Conservation (phyloP, 2,888 invertebrate species). For the Eupithecia tripunctaria region DNA sequence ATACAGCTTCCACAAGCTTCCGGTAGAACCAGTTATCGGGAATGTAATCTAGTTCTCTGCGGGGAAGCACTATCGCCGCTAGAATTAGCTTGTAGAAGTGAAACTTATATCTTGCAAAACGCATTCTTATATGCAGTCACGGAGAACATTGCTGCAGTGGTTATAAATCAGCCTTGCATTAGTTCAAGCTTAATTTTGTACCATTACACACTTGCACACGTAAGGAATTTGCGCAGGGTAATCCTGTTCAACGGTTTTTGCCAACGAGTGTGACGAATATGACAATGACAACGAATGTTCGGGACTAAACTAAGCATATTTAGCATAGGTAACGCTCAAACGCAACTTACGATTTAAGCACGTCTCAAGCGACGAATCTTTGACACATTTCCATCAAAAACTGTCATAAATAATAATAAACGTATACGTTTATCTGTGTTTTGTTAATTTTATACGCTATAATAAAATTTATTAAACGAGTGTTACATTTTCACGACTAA, state of each 20-base stretch:
- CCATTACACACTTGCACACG: neutral
- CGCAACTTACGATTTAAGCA: too few relatives aligned
- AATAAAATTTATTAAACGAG: too few relatives aligned
- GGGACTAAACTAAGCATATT: neutral
- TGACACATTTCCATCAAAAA: too few relatives aligned
- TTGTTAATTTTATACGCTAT: too few relatives aligned
- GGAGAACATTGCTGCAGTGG: neutral
- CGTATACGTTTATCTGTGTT: too few relatives aligned
- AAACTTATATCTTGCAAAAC: neutral
- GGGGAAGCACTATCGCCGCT: neutral
- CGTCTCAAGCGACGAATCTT: too few relatives aligned
- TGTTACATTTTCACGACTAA: too few relatives aligned
- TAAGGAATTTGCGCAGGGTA: neutral
- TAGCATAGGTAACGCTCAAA: too few relatives aligned
- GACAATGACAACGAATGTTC: too few relatives aligned
- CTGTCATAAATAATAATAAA: too few relatives aligned
- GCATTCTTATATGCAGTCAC: neutral
- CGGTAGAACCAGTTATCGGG: conserved; percentile 45
- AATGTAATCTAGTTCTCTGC: conserved; percentile 49
- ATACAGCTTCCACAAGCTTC: conserved; percentile 32
- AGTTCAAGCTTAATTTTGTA: neutral
- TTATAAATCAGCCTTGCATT: neutral
- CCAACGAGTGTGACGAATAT: neutral
- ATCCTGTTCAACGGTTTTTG: neutral
- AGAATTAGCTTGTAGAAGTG: neutral